phyloP scores from a whole-genome alignment of 2,888 invertebrate genomes.

The Drosophila paracracens region DNA sequence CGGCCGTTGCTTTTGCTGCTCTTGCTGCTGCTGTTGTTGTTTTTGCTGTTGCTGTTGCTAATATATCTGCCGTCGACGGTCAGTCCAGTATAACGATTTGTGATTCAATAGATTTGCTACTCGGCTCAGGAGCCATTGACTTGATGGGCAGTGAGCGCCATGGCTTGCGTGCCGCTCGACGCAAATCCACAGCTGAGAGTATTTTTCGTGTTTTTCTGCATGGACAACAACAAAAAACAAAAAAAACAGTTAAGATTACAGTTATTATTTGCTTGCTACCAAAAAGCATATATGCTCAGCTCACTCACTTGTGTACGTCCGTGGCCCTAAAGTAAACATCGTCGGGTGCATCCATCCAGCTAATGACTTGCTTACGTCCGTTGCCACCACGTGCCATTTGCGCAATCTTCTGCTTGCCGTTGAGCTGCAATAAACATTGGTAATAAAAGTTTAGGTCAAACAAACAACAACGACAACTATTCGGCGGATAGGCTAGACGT shows the following conservation, averaged over 20 bases:
- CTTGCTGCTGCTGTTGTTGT: constrained; percentile 32
- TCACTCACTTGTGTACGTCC: constrained; percentile 93
- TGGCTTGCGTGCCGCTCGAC: constrained; percentile 94
- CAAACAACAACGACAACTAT: not conserved
- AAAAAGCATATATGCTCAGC: not conserved
- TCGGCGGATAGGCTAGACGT: constrained; percentile 60
- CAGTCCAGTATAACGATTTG: constrained; percentile 92
- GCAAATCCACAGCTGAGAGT: constrained; percentile 91
- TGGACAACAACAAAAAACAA: constrained; percentile 8
- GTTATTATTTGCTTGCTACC: not conserved
- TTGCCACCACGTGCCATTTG: constrained; percentile 91
- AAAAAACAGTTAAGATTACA: not conserved
- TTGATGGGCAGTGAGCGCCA: constrained; percentile 88
- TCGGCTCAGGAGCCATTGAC: constrained; percentile 77
- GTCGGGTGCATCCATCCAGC: constrained; percentile 99
- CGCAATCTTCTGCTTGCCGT: constrained; percentile 93
- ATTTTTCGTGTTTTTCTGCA: constrained; percentile 92
- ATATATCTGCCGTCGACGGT: constrained; percentile 85
- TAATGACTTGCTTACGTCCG: constrained; percentile 95
- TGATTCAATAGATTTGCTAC: constrained; percentile 86
- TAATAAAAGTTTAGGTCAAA: not conserved
- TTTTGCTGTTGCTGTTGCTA: constrained; percentile 50
- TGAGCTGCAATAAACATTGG: constrained; percentile 86
- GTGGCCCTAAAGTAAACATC: constrained; percentile 98
- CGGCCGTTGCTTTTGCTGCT: constrained; percentile 34